Percentiles rank a stretch among this genome's conserved stretches.
Evolutionary conservation across 2,113 vertebrate genomes (phyloP).

Genomic region (Paradisaea rubra): DNA sequence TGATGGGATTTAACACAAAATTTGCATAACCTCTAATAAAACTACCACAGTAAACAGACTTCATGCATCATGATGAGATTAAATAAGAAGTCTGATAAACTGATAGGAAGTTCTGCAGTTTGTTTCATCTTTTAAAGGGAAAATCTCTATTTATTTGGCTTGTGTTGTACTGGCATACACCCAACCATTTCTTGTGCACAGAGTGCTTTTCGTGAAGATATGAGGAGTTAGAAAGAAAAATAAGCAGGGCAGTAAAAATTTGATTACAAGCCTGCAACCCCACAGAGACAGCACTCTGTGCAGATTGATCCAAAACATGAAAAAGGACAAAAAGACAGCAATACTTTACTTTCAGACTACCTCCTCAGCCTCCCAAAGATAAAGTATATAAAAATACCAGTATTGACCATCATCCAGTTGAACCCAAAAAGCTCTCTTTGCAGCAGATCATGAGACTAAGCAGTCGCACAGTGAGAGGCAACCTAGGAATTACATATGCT

Average conservation of each 20-base stretch:
- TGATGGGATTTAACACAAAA: constrained; percentile 1
- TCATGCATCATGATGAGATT: background rate
- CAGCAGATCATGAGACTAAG: background rate
- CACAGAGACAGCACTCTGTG: background rate
- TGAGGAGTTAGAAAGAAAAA: background rate
- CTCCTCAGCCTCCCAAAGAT: background rate
- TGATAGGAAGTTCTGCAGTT: background rate
- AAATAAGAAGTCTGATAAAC: constrained; percentile 1
- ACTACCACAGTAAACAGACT: background rate
- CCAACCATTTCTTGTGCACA: background rate
- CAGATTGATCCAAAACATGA: background rate
- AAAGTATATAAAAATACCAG: background rate
- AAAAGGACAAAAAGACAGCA: background rate
- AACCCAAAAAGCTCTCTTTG: background rate
- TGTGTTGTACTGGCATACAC: background rate
- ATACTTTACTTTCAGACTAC: background rate
- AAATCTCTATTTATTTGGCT: background rate
- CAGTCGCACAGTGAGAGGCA: background rate
- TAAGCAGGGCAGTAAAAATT: background rate
- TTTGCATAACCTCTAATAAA: background rate
- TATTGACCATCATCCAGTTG: background rate
- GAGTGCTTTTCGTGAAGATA: background rate
- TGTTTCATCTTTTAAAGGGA: background rate
- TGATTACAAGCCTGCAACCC: background rate
- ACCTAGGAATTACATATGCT: background rate